Base-by-base conservation (phyloP, 2,113 vertebrate species). In the Lepus europaeus region DNA sequence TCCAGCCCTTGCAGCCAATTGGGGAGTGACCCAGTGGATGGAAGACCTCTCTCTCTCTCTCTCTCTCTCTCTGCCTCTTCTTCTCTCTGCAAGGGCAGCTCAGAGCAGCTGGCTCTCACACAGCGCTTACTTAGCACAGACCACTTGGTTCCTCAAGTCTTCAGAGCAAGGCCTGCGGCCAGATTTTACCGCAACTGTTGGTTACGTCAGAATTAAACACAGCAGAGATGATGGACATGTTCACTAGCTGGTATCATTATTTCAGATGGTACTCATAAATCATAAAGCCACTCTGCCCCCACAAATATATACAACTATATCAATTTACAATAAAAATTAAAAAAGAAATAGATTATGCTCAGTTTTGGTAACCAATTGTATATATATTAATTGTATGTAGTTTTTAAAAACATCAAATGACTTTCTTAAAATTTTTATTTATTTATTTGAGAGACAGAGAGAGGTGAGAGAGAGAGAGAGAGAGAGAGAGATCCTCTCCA, bases 161-260 rank as follows among this genome's bases (percentile, higher is more conserved):
- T 68, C 76, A 61, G 39, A 82, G 31, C 68, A 59, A 89, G 25
- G 74, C 29, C 66, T 51, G 27, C 0, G 36, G 53, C 9, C 19
- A 82, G 51, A 59, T 72, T 74, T 92, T 73, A 86, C 6, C 90
- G 29, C 23, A 72, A 77, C 10, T 84, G 36, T 7, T 53, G 56
- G 25, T 76, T 92, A 93, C 63, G 3, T 49, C 72, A 90, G 69
- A 93, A 84, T 89, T n/a, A 96, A 69, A 91, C 11, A 95, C 74
- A 36, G 17, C 6, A 49, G 73, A 64, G 20, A 59, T 64, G 39
- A 66, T 16, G 23, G 14, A 53, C 66, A 77, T 77, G 72, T n/a
- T 88, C 39, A 66, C 19, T 10, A 23, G 39, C 39, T 68, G 81
- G 66, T 31, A 49, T 68, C 66, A 84, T 68, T 39, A 49, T 64